A percentile compares a stretch with the other conserved stretches of the same genome.
Conservation (phyloP, 1,140 invertebrate species). For the Monochamus saltuarius region DNA sequence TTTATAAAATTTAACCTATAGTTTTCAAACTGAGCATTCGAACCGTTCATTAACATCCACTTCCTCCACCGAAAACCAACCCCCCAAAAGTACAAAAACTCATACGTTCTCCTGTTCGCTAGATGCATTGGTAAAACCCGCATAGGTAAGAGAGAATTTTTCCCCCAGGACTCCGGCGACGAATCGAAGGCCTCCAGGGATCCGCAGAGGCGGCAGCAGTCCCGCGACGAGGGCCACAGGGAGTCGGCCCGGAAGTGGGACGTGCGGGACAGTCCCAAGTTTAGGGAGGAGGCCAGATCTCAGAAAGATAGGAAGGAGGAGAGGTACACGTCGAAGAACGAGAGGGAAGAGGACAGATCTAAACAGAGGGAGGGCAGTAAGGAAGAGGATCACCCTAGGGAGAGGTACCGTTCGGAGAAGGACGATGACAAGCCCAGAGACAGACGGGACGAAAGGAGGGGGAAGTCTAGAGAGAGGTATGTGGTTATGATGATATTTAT, state of each 20-base stretch:
- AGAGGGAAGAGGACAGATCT: slow-evolving; percentile 27
- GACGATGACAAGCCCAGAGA: slow-evolving; percentile 5
- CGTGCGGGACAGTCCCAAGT: background rate
- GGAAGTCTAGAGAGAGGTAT: slow-evolving; percentile 10
- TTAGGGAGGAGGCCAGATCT: slow-evolving; percentile 1
- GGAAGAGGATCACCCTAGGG: slow-evolving; percentile 27
- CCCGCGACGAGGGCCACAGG: slow-evolving; percentile 9
- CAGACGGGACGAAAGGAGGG: slow-evolving; percentile 7
- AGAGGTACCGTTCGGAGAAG: slow-evolving; percentile 22
- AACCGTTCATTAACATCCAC: no score
- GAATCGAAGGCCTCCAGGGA: slow-evolving; percentile 9
- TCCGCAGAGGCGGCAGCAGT: slow-evolving; percentile 13
- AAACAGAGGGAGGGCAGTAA: slow-evolving; percentile 22
- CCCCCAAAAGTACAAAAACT: no score
- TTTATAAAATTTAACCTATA: no score
- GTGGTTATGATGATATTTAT: background rate
- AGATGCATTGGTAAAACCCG: slow-evolving; percentile 10
- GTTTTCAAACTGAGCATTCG: no score
- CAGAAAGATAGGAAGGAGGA: slow-evolving; percentile 16
- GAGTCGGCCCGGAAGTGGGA: background rate
- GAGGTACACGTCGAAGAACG: slow-evolving; percentile 4
- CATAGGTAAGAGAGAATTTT: slow-evolving; percentile 34
- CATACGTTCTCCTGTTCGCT: slow-evolving; percentile 3
- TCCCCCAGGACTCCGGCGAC: slow-evolving; percentile 34
- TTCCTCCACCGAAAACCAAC: no score